Conservation (phyloP, 2,113 vertebrate genomes). For the Scomber japonicus region DNA sequence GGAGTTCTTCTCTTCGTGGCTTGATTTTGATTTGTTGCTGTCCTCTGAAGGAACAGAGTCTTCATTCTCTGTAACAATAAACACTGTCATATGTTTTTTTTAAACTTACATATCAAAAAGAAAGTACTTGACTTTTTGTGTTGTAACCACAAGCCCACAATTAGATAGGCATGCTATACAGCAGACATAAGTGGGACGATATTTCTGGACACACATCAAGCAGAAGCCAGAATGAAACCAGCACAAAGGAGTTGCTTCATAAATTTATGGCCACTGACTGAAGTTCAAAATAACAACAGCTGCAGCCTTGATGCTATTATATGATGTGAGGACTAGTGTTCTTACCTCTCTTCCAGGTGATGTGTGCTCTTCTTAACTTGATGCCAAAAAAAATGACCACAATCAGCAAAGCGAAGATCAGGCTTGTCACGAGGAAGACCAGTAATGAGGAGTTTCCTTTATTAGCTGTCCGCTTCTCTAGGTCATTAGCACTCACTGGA, state of each 20-base stretch:
- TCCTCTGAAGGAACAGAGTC: conserved; percentile 88
- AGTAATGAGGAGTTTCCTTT: conserved; percentile 77
- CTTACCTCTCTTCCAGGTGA: conserved; percentile 91
- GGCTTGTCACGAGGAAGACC: conserved; percentile 87
- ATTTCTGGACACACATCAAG: background rate
- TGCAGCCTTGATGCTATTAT: background rate
- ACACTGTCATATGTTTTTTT: conserved; percentile 46
- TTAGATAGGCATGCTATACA: background rate
- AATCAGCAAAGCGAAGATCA: conserved; percentile 87
- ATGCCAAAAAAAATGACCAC: conserved; percentile 88
- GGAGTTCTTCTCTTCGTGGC: conserved; percentile 86
- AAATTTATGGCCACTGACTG: background rate
- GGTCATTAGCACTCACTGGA: conserved; percentile 14
- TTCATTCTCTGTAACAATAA: conserved; percentile 89
- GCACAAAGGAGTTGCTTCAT: background rate
- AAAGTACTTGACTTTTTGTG: background rate
- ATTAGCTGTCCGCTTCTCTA: background rate
- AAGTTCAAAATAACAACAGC: background rate
- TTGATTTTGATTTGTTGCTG: conserved; percentile 90
- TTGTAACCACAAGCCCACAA: background rate
- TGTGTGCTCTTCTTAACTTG: conserved; percentile 90
- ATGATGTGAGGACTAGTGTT: background rate
- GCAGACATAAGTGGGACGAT: background rate
- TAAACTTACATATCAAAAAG: background rate
- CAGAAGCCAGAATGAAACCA: background rate